These are phyloP conservation scores for Aurelia aurita complex sp. Pacific DNA, from an alignment of 30 jellyfish, hydroid and myxozoan species.

Conservation along the genomic window DNA sequence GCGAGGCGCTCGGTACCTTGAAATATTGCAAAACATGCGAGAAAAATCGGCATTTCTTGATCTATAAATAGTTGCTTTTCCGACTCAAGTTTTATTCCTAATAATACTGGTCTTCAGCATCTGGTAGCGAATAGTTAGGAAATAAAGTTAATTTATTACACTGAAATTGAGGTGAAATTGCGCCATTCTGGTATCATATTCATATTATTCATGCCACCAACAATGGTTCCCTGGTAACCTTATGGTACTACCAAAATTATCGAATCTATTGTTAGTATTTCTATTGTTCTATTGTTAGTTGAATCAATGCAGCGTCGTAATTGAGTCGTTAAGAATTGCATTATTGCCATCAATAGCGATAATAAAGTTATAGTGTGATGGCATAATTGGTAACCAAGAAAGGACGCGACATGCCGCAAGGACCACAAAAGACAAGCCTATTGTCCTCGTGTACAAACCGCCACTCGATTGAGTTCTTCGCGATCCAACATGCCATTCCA, in stretches of 20 bases:
- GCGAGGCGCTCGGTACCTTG: no score
- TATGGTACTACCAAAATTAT: neutral
- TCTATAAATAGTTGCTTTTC: no score
- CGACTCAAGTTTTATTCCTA: no score
- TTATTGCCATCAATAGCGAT: conserved; percentile 22
- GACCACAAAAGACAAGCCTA: conserved; percentile 9
- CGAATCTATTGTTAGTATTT: neutral
- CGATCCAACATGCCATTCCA: no score
- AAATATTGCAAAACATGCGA: no score
- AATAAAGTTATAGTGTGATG: conserved; percentile 2
- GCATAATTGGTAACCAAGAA: conserved; percentile 18
- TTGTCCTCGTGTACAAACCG: neutral
- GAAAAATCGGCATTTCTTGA: no score
- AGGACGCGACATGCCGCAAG: conserved; percentile 38
- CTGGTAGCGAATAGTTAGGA: no score
- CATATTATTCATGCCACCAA: conserved; percentile 2
- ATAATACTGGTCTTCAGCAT: no score
- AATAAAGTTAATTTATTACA: neutral
- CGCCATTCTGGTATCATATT: neutral
- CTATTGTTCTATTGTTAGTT: neutral
- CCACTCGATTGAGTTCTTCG: no score
- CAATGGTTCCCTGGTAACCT: conserved; percentile 3
- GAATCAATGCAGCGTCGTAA: neutral
- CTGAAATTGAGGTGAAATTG: no score
- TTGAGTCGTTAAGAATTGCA: conserved; percentile 15